Percentiles rank a stretch among this genome's conserved stretches.
Conservation (phyloP, 1,140 invertebrate genomes). For the Plectus sambesii region DNA sequence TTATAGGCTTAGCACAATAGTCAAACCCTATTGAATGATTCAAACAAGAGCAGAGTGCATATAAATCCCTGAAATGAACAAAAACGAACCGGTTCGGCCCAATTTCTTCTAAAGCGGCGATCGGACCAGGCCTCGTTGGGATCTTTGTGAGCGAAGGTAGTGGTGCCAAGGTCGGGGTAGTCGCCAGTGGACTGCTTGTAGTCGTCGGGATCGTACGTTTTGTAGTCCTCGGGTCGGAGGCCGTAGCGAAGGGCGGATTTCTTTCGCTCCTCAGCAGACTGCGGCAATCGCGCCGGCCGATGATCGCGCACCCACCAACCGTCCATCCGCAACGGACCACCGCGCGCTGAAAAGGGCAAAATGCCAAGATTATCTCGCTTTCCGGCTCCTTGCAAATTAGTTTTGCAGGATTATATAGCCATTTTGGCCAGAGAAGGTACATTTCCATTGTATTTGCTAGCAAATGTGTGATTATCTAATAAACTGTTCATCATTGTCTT, state of each 20-base stretch:
- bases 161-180: slow-evolving; percentile 39
- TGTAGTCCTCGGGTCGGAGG: slow-evolving; percentile 14
- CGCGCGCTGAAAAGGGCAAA: slow-evolving; percentile 28
- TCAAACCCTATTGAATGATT: too few relatives aligned
- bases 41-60: too few relatives aligned
- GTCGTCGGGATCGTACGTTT: slow-evolving; percentile 16
- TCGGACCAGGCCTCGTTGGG: slow-evolving; percentile 38
- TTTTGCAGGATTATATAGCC: neutral
- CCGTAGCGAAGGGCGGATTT: slow-evolving; percentile 35
- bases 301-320: slow-evolving; percentile 43
- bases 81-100: slow-evolving; percentile 36
- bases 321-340: slow-evolving; percentile 31
- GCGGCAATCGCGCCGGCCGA: slow-evolving; percentile 33
- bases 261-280: slow-evolving; percentile 40
- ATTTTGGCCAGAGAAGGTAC: too few relatives aligned
- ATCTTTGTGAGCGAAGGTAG: slow-evolving; percentile 40
- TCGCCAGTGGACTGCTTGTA: slow-evolving; percentile 28
- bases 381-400: slow-evolving; percentile 2
- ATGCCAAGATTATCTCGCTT: neutral
- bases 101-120: slow-evolving; percentile 32
- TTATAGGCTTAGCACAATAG: too few relatives aligned
- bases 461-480: too few relatives aligned
- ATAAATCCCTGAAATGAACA: too few relatives aligned
- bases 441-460: too few relatives aligned
- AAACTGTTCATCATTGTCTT: too few relatives aligned